Base-by-base conservation (phyloP, 2,888 invertebrate species). In the Tetrapedia diversipes region DNA sequence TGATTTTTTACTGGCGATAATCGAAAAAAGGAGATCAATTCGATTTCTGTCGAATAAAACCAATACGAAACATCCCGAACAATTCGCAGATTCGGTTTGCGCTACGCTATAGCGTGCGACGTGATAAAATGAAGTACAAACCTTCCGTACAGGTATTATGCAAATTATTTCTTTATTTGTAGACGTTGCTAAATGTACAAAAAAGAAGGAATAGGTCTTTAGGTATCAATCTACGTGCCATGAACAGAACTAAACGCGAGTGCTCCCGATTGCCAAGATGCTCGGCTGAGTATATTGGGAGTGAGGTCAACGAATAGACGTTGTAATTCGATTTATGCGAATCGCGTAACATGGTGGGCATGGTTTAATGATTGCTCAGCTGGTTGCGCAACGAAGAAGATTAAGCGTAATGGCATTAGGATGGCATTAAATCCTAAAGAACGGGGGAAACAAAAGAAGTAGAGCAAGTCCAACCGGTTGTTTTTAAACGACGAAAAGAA, bases 241-340 rank as follows among this genome's bases (percentile, higher is more conserved):
- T 3, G 11, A 57, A 43, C 11, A 29, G 8, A 43, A n/a, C 14
- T 27, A 27, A 10, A 11, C 11, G 24, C 16, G 24, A 8, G n/a
- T 39, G 14, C 27, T 2, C n/a, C 1, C 0, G 3, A 14, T 27
- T 41, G 43, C 43, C 1, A 14, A 59, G 29, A 29, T 43, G 8
- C 8, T 59, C 59, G 43, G n/a, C 4, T 41, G 27, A 63, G 51
- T 39, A 29, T 51, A 63, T 63, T 27, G 6, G 14, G 34, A 27
- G n/a, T 37, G n/a, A 34, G 37, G 14, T 19, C 27, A n/a, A 4
- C 19, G 7, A 24, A 16, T 22, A 19, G 43, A 34, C n/a, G 2
- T 19, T 22, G 56, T 34, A 27, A 66, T 24, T 45, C 22, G 39
- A 64, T 64, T 64, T 53, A 14, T 34, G 41, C 41, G 53, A 41